Base-by-base conservation (phyloP, 2,113 vertebrate species). In the Leptobrachium leishanense region DNA sequence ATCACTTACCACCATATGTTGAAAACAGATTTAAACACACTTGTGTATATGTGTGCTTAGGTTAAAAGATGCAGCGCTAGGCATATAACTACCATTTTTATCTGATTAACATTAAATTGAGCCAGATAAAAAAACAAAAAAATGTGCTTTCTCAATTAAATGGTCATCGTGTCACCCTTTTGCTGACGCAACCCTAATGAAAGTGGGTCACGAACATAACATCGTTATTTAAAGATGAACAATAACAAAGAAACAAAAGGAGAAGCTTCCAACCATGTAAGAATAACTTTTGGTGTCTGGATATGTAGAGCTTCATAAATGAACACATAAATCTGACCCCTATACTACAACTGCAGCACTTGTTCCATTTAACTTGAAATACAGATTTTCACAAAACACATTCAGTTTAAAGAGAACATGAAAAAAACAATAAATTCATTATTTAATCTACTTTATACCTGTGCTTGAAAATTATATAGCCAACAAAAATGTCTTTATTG, bases 401-500 rank as follows among this genome's bases (percentile, higher is more conserved):
- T 31, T 41, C 46, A 53, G 40, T 65, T 68, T n/a, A 68, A 44
- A 75, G 64, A 76, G 50, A 15, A n/a, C 41, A 15, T 42, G 62
- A 69, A 70, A 77, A 62, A 62, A 68, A 70, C 54, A 70, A 70
- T 77, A 77, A 70, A 77, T 70, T 69, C 41, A 69, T 77, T 70
- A 77, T 70, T 43, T 69, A 41, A 15, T 5, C 57, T 50, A 42
- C 67, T 77, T 46, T 69, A 77, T 46, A 46, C 20, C 6, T 40
- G 42, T 62, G 67, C 46, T 67, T 70, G 66, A 70, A 72, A 79
- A 72, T 41, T 43, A 40, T 54, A 79, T 65, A 72, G 69, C 59
- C n/a, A 72, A 63, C 67, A 69, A 66, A 77, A 72, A 79, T 79
- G 46, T 66, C 59, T 72, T 65, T 54, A 43, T 73, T 72, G 62